Conservation (phyloP, 2,113 vertebrate species). For the Dolichotis patagonum region DNA sequence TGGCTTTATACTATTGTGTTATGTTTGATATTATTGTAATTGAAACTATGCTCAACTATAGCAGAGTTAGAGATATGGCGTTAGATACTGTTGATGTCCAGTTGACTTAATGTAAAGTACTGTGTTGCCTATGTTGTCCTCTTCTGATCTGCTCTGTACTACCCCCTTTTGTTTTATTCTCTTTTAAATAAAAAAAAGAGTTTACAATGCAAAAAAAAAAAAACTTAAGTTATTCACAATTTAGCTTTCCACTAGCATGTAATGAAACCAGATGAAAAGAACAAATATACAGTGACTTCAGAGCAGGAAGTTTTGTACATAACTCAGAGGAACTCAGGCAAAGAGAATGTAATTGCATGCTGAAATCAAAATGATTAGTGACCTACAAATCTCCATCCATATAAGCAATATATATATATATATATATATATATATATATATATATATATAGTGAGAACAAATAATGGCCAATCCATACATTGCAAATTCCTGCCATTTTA, state of each 20-base stretch:
- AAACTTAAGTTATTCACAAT: constrained; percentile 21
- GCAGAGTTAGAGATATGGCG: too few relatives aligned
- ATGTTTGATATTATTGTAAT: too few relatives aligned
- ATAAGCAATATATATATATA: not conserved
- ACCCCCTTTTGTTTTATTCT: too few relatives aligned
- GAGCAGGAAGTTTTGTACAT: constrained; percentile 26
- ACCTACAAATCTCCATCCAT: constrained; percentile 50
- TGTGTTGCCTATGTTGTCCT: too few relatives aligned
- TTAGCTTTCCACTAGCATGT: constrained; percentile 30
- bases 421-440: too few relatives aligned
- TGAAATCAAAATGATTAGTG: constrained; percentile 66
- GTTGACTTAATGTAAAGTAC: too few relatives aligned
- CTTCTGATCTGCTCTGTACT: too few relatives aligned
- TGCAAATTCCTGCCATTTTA: constrained; percentile 50
- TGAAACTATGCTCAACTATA: too few relatives aligned
- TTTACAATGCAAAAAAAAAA: too few relatives aligned
- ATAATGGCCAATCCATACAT: not conserved
- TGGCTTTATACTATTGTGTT: too few relatives aligned
- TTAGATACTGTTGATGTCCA: too few relatives aligned
- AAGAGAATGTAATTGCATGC: constrained; percentile 61
- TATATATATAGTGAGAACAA: constrained; percentile 23
- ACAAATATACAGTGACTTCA: constrained; percentile 29
- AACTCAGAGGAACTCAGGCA: constrained; percentile 66
- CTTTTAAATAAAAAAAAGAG: too few relatives aligned
- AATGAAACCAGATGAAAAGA: constrained; percentile 55